A percentile compares a stretch with the other conserved stretches of the same genome.
These are phyloP conservation scores for Pagrus major DNA, from an alignment of 2,113 vertebrate genomes.

Conservation along the genomic window DNA sequence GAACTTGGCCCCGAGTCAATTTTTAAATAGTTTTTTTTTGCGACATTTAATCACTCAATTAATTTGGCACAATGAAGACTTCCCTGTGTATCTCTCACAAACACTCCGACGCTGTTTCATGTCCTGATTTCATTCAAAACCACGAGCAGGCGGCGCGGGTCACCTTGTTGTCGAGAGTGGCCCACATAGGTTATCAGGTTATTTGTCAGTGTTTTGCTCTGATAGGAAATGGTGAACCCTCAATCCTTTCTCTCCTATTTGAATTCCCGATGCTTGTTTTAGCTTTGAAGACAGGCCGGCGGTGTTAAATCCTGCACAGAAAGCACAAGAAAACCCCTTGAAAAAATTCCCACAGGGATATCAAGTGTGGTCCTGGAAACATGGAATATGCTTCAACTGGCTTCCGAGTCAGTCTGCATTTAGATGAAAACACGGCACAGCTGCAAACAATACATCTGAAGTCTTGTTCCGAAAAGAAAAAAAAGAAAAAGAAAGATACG, in stretches of 20 bases:
- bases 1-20: slow-evolving; percentile 47
- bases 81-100: slow-evolving; percentile 22
- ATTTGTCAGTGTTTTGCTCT: slow-evolving; percentile 27
- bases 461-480: slow-evolving; percentile 19
- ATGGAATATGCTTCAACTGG: slow-evolving; percentile 16
- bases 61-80: slow-evolving; percentile 42
- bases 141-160: slow-evolving; percentile 11
- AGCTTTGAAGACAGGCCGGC: slow-evolving; percentile 57
- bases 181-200: slow-evolving; percentile 37
- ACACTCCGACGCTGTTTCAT: slow-evolving; percentile 30
- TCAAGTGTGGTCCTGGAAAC: slow-evolving; percentile 45
- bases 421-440: slow-evolving; percentile 40
- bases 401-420: slow-evolving; percentile 58
- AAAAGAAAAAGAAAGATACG: neutral
- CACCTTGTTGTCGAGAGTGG: slow-evolving; percentile 40
- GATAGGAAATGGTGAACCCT: slow-evolving; percentile 10
- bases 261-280: slow-evolving; percentile 62
- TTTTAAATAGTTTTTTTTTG: slow-evolving; percentile 21
- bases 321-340: slow-evolving; percentile 18
- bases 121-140: slow-evolving; percentile 37
- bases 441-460: slow-evolving; percentile 58
- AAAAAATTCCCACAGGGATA: slow-evolving; percentile 44
- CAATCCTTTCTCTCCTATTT: slow-evolving; percentile 5
- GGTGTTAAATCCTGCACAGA: neutral
- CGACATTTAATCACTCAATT: slow-evolving; percentile 50